phyloP scores from a whole-genome alignment of 2,888 invertebrate species.

The Tetheella fluctuosa region DNA sequence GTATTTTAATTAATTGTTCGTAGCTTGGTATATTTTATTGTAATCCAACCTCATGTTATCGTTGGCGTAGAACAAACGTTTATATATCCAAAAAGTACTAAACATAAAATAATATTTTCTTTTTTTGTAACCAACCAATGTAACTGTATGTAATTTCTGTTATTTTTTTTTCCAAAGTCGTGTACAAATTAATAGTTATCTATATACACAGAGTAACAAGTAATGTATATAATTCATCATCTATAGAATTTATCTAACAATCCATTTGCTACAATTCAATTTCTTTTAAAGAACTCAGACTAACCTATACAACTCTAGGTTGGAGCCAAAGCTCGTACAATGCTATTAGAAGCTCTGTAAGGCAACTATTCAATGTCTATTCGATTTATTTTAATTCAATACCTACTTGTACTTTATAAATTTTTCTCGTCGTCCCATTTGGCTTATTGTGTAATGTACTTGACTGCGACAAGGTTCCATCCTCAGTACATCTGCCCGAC shows the following conservation, averaged over 20 bases:
- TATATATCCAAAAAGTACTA: too few relatives aligned
- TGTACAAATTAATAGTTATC: too few relatives aligned
- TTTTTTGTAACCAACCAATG: too few relatives aligned
- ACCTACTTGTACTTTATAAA: slow-evolving; percentile 30
- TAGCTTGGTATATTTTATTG: not conserved
- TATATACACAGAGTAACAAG: too few relatives aligned
- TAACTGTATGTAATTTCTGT: too few relatives aligned
- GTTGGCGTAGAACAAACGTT: too few relatives aligned
- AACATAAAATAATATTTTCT: too few relatives aligned
- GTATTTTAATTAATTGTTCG: slow-evolving; percentile 10
- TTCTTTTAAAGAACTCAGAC: slow-evolving; percentile 4
- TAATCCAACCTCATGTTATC: not conserved
- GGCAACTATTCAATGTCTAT: slow-evolving; percentile 53
- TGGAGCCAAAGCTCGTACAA: slow-evolving; percentile 12
- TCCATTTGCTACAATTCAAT: not conserved
- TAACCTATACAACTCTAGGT: slow-evolving; percentile 11
- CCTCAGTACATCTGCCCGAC: slow-evolving; percentile 21
- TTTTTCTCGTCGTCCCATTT: slow-evolving; percentile 47
- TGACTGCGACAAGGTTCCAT: slow-evolving; percentile 30
- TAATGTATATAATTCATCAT: too few relatives aligned
- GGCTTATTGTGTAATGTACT: slow-evolving; percentile 45
- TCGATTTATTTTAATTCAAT: slow-evolving; percentile 61
- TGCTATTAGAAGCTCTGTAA: slow-evolving; percentile 40
- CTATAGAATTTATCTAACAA: not conserved
- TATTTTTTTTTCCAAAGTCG: too few relatives aligned